Conservation (phyloP, 1,140 invertebrate genomes). For the Helicoverpa zea region DNA sequence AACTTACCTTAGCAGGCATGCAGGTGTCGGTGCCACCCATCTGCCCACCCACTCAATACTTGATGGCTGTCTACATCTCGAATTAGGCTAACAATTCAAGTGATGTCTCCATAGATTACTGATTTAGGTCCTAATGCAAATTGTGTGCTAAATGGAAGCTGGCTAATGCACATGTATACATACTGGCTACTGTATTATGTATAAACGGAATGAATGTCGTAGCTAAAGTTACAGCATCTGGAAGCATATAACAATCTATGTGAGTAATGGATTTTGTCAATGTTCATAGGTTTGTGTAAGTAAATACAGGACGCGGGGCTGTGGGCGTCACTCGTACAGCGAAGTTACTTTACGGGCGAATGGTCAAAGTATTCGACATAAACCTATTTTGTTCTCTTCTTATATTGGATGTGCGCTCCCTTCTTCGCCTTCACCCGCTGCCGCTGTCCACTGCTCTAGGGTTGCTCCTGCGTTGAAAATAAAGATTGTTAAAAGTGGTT, state of each 20-base stretch:
- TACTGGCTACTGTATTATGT: constrained; percentile 18
- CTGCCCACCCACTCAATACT: constrained; percentile 68
- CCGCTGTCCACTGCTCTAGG: constrained; percentile 79
- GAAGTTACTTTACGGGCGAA: constrained; percentile 84
- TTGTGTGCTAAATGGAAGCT: constrained; percentile 26
- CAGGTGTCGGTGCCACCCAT: constrained; percentile 35
- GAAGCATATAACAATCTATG: constrained; percentile 43
- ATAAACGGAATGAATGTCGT: constrained; percentile 7
- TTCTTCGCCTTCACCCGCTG: constrained; percentile 74
- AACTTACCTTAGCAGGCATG: constrained; percentile 33
- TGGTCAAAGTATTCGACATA: constrained; percentile 86
- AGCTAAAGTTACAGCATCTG: constrained; percentile 31
- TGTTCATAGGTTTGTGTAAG: constrained; percentile 45
- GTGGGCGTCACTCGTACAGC: constrained; percentile 77
- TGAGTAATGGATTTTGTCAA: constrained; percentile 43
- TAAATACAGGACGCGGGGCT: constrained; percentile 65
- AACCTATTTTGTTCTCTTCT: constrained; percentile 87
- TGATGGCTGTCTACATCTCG: constrained; percentile 69
- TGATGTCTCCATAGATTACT: constrained; percentile 56
- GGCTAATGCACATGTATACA: constrained; percentile 23
- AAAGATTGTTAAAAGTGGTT: background rate
- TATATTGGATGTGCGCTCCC: constrained; percentile 85
- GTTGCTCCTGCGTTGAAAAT: constrained; percentile 56
- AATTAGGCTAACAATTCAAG: constrained; percentile 68
- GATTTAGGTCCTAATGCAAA: constrained; percentile 55